These are phyloP conservation scores for Myripristis jacobus DNA, from an alignment of 2,797 vertebrate species.

Conservation along the genomic window DNA sequence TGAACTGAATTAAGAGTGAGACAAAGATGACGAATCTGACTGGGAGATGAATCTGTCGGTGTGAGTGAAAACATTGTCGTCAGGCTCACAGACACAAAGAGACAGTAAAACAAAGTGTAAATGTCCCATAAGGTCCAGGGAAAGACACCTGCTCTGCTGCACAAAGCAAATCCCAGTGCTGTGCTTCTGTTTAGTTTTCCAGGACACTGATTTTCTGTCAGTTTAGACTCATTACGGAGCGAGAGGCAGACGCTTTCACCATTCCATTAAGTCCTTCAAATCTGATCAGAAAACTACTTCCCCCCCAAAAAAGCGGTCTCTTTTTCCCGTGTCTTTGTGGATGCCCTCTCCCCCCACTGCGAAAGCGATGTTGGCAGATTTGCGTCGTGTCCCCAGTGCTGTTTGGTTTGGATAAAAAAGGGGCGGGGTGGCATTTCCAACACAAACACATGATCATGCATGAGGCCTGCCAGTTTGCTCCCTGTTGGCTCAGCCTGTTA, in stretches of 20 bases:
- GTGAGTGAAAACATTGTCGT: slow-evolving; percentile 20
- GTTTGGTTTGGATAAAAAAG: slow-evolving; percentile 71
- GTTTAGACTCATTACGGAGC: slow-evolving; percentile 75
- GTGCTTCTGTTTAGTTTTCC: slow-evolving; percentile 57
- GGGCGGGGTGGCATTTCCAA: slow-evolving; percentile 72
- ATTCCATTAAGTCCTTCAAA: slow-evolving; percentile 56
- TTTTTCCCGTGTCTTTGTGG: slow-evolving; percentile 22
- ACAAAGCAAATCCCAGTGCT: slow-evolving; percentile 39
- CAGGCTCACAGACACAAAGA: slow-evolving; percentile 6
- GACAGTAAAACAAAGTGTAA: neutral
- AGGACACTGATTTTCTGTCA: slow-evolving; percentile 67
- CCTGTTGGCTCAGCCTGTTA: slow-evolving; percentile 79
- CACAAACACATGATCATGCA: slow-evolving; percentile 70
- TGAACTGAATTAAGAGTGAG: too few relatives aligned
- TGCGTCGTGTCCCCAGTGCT: slow-evolving; percentile 43
- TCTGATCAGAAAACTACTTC: slow-evolving; percentile 30
- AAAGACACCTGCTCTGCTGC: slow-evolving; percentile 41
- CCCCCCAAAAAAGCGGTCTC: slow-evolving; percentile 17
- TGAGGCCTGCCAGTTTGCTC: slow-evolving; percentile 56
- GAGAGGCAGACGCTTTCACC: slow-evolving; percentile 56
- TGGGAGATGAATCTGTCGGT: slow-evolving; percentile 21
- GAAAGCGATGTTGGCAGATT: slow-evolving; percentile 57
- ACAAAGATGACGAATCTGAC: slow-evolving; percentile 30
- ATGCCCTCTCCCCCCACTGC: slow-evolving; percentile 42
- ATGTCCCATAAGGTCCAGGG: slow-evolving; percentile 53